phyloP scores from a whole-genome alignment of 1,140 invertebrate species.

The Brachionus sp. region DNA sequence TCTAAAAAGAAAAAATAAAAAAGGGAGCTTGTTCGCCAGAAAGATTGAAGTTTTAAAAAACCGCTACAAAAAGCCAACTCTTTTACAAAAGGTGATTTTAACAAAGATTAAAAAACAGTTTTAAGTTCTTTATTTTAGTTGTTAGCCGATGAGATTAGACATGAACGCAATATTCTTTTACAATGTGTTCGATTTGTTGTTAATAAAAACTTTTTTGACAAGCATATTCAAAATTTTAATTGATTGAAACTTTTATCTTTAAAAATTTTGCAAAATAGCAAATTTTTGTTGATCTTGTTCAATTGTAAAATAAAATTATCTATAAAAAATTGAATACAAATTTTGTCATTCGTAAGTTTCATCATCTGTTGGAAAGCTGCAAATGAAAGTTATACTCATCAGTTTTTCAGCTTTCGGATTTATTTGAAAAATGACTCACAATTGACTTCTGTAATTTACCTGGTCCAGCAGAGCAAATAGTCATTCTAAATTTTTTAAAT shows the following conservation, averaged over 20 bases:
- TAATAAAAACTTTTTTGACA: constrained; percentile 55
- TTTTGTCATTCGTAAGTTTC: neutral
- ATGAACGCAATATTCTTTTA: constrained; percentile 57
- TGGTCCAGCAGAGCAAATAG: too few relatives aligned
- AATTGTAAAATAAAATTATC: neutral
- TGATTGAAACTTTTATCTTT: neutral
- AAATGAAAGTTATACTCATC: too few relatives aligned
- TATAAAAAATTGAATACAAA: neutral
- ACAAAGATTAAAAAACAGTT: neutral
- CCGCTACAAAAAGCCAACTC: constrained; percentile 39
- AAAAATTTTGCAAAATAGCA: neutral
- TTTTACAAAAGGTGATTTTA: constrained; percentile 18
- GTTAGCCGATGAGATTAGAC: constrained; percentile 55
- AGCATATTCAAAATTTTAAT: neutral
- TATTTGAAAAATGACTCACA: too few relatives aligned
- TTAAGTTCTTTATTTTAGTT: constrained; percentile 50
- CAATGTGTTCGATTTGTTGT: constrained; percentile 58
- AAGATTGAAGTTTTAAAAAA: constrained; percentile 40
- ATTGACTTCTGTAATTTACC: too few relatives aligned
- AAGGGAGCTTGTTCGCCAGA: neutral
- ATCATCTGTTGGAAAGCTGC: too few relatives aligned
- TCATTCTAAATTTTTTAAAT: too few relatives aligned
- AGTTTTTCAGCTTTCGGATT: too few relatives aligned
- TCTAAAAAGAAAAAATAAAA: constrained; percentile 39
- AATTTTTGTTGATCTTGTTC: neutral